Percentiles rank a stretch among this genome's conserved stretches.
Evolutionary conservation across 1,140 invertebrate species (phyloP).

Genomic region (Drosophila obscura): DNA sequence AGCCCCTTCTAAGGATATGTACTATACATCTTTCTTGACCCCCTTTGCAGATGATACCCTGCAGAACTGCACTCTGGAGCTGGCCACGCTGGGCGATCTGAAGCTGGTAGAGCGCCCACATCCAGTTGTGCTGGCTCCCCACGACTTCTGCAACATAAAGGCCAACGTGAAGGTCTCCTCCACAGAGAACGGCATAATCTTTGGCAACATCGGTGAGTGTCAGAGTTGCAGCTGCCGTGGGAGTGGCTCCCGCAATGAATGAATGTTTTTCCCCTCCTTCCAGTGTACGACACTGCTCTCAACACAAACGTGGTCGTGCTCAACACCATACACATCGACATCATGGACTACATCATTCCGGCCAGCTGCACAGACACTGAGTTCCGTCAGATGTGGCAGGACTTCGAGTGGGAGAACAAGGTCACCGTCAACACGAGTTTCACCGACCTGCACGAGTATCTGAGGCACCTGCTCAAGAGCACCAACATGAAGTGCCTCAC

Average conservation of each 20-base stretch:
- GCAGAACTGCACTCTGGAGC: conserved; percentile 98
- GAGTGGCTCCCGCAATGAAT: not conserved
- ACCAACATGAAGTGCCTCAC: conserved; percentile 99
- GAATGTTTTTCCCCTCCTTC: not conserved
- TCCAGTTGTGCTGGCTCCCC: conserved; percentile 96
- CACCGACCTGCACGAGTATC: conserved; percentile 95
- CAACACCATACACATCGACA: conserved; percentile 99
- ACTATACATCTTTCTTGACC: not conserved
- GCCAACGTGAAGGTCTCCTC: conserved; percentile 97
- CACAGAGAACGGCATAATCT: conserved; percentile 99
- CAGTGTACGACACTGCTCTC: conserved; percentile 97
- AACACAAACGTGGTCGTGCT: conserved; percentile 98
- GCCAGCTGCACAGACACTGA: conserved; percentile 96
- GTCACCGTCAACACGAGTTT: conserved; percentile 98
- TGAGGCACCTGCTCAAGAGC: conserved; percentile 95
- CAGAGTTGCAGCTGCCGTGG: too few species aligned
- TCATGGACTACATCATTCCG: conserved; percentile 99
- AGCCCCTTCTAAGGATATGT: not conserved
- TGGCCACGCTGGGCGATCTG: conserved; percentile 98
- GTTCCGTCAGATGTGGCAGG: conserved; percentile 99
- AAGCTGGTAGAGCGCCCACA: conserved; percentile 99
- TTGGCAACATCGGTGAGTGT: conserved; percentile 96
- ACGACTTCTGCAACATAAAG: conserved; percentile 99
- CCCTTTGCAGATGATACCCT: conserved; percentile 90
- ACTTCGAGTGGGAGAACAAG: conserved; percentile 99